Percentiles rank a stretch among this genome's conserved stretches.
Evolutionary conservation across 2,797 vertebrate species (phyloP).

Genomic region (Rachycentron canadum): DNA sequence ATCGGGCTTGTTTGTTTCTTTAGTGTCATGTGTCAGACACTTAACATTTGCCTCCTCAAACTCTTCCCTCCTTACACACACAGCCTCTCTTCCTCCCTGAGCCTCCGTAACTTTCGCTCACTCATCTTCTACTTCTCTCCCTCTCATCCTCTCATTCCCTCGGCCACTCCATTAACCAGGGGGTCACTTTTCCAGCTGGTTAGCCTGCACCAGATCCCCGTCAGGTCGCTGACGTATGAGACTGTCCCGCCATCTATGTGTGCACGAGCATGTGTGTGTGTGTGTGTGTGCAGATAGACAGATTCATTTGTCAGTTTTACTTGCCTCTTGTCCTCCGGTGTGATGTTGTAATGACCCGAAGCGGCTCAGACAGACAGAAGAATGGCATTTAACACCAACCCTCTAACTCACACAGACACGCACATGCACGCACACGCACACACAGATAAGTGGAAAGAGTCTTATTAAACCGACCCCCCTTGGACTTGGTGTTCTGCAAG

Average conservation of each 20-base stretch:
- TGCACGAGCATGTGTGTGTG: conserved; percentile 49
- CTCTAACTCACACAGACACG: not conserved
- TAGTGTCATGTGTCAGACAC: not conserved
- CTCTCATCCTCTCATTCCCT: conserved; percentile 51
- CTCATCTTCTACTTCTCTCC: conserved; percentile 38
- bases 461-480: not conserved
- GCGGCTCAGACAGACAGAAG: conserved; percentile 40
- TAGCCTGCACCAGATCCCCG: conserved; percentile 67
- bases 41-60: not conserved
- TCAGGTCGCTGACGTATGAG: conserved; percentile 70
- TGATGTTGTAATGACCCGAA: conserved; percentile 65
- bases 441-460: not conserved
- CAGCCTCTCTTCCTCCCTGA: not conserved
- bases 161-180: conserved; percentile 71
- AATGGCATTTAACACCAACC: conserved; percentile 49
- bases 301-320: conserved; percentile 76
- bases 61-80: not conserved
- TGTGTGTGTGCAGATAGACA: conserved; percentile 27
- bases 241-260: conserved; percentile 44
- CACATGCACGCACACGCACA: not conserved
- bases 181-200: conserved; percentile 82
- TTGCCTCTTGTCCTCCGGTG: conserved; percentile 61
- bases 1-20: not conserved
- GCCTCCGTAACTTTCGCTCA: conserved; percentile 38
- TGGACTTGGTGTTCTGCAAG: not conserved